phyloP scores from a whole-genome alignment of 2,797 vertebrate species.

The Alosa sapidissima region DNA sequence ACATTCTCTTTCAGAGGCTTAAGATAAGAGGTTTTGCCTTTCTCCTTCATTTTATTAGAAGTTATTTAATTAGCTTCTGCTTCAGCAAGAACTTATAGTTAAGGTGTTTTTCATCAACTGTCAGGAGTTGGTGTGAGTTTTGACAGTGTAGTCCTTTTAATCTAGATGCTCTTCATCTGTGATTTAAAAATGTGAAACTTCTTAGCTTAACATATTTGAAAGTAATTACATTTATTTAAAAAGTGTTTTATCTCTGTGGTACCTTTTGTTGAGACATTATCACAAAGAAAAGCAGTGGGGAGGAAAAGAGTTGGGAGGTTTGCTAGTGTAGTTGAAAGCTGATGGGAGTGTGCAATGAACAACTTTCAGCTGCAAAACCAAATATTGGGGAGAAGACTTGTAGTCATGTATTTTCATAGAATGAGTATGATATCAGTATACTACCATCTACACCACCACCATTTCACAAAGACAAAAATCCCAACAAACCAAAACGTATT shows the following conservation, averaged over 20 bases:
- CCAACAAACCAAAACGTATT: neutral
- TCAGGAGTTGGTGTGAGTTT: neutral
- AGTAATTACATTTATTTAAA: conserved; percentile 8
- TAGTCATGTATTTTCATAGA: neutral
- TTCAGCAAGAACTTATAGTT: neutral
- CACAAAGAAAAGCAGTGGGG: conserved; percentile 9
- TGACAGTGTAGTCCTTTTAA: neutral
- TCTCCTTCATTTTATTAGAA: conserved; percentile 49
- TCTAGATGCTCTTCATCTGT: conserved; percentile 20
- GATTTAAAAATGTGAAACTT: neutral
- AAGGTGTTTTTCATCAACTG: neutral
- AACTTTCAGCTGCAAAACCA: neutral
- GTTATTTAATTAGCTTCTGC: conserved; percentile 60
- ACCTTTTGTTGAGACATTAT: neutral
- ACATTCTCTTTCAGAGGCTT: conserved; percentile 48
- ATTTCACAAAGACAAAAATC: too few species aligned
- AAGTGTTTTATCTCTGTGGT: neutral
- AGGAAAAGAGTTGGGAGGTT: neutral
- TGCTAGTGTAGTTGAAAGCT: neutral
- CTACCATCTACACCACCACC: too few species aligned
- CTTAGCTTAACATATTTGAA: neutral
- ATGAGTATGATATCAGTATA: neutral
- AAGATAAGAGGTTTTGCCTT: conserved; percentile 47
- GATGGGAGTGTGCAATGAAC: neutral
- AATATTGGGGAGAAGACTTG: neutral